Percentiles rank a stretch among this genome's conserved stretches.
phyloP scores from a whole-genome alignment of 2,797 vertebrate genomes.

The Crocidura indochinensis region DNA sequence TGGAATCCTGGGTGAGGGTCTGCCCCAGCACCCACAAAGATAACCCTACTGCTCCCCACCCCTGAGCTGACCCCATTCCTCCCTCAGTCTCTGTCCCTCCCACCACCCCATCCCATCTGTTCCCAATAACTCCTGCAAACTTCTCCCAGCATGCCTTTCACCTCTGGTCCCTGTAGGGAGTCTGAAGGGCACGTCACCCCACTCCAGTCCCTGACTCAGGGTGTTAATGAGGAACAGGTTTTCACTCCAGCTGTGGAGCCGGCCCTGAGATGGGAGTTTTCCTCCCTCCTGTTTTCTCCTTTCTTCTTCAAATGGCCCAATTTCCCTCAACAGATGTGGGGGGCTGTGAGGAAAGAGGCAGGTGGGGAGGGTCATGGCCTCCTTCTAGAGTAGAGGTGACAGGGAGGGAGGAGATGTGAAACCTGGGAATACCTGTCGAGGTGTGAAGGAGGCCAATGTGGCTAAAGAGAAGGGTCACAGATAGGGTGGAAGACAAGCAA shows the following conservation, averaged over 20 bases:
- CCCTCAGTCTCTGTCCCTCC: slow-evolving; percentile 6
- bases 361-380: slow-evolving; percentile 61
- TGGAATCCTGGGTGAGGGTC: neutral
- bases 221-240: slow-evolving; percentile 78
- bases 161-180: slow-evolving; percentile 71
- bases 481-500: too few species aligned
- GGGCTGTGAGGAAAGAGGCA: neutral
- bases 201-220: slow-evolving; percentile 66
- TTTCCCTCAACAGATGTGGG: slow-evolving; percentile 78
- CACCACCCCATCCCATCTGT: slow-evolving; percentile 72
- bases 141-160: slow-evolving; percentile 77
- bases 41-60: neutral
- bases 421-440: neutral
- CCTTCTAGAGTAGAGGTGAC: slow-evolving; percentile 39
- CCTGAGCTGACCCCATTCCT: slow-evolving; percentile 18
- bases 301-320: slow-evolving; percentile 81
- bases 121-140: slow-evolving; percentile 76
- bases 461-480: neutral
- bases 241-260: slow-evolving; percentile 76
- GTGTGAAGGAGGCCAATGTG: neutral
- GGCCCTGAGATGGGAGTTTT: slow-evolving; percentile 54
- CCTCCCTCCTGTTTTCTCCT: slow-evolving; percentile 71
- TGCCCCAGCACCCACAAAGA: neutral
- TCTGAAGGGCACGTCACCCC: slow-evolving; percentile 53
- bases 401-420: slow-evolving; percentile 8